Evolutionary conservation across 2,888 invertebrate genomes (phyloP).

Genomic region (Patella caerulea): DNA sequence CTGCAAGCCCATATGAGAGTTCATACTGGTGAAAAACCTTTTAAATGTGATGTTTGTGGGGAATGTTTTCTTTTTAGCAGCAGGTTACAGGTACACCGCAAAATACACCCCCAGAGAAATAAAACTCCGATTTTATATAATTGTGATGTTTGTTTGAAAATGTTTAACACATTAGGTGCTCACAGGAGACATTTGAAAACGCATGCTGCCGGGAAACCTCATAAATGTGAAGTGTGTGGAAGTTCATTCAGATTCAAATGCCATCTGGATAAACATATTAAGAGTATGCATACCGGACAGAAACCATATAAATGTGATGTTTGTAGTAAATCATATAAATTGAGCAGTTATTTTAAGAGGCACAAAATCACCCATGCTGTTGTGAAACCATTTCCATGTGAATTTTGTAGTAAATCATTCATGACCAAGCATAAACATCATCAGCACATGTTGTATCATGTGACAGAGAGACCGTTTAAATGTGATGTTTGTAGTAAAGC

Average conservation of each 20-base stretch:
- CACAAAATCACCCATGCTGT: background rate
- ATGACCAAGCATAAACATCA: background rate
- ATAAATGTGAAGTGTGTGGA: background rate
- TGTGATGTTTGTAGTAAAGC: background rate
- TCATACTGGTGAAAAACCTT: background rate
- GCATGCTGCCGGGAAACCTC: background rate
- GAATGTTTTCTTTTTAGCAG: background rate
- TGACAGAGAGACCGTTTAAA: background rate
- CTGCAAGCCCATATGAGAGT: background rate
- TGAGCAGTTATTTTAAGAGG: background rate
- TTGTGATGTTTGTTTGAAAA: background rate
- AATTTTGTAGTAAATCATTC: background rate
- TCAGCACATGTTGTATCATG: background rate
- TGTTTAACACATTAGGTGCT: background rate
- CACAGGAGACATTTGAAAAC: background rate
- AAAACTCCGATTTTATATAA: background rate
- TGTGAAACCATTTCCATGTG: constrained; percentile 1
- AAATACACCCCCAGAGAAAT: background rate
- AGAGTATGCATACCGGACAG: background rate
- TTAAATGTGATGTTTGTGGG: background rate
- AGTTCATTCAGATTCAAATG: background rate
- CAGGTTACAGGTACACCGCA: background rate
- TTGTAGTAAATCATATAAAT: background rate
- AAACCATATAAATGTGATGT: background rate
- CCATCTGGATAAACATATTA: background rate